Base-by-base conservation (phyloP, 2,888 invertebrate genomes). In the Orthosia gracilis region DNA sequence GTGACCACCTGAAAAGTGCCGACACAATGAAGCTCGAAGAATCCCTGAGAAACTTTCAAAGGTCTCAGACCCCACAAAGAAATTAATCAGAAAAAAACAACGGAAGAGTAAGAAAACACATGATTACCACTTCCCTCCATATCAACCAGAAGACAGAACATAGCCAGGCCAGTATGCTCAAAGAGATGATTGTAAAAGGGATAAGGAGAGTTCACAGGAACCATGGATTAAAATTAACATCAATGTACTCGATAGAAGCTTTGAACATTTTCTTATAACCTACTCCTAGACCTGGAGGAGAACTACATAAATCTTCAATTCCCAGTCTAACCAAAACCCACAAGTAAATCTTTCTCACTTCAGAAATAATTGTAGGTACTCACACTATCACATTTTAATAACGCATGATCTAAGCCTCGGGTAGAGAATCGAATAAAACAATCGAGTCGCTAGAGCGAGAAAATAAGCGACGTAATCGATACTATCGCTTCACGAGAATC, bases 401-500 rank as follows among this genome's bases (percentile, higher is more conserved):
- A 91, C 90, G 87, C 87, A 88, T 88, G 89, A 91, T 91, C 90
- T 87, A 86, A 83, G 82, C 85, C 87, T 83, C 85, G 83, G 91
- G 91, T 87, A 86, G 89, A 85, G 90, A 92, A 93, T 92, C 93
- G 92, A 92, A 93, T 92, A 93, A 93, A 93, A 95, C 94, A 94
- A 95, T 95, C 94, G 92, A 89, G 89, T 92, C 91, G 90, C 91
- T 93, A 92, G 92, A 91, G 91, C 91, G 90, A 94, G 93, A 94
- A 94, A 94, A 94, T 94, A 95, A 95, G 94, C 91, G 92, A 92
- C 91, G 93, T 87, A 94, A 94, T 95, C 94, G 94, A 94, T 94
- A 92, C 92, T 92, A 95, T 95, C 95, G 91, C 89, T 93, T 92
- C 94, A 94, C 94, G 94, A 94, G 94, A 94, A 95, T 95, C 95